Base-by-base conservation (phyloP, 2,797 vertebrate genomes). In the Lemur catta region DNA sequence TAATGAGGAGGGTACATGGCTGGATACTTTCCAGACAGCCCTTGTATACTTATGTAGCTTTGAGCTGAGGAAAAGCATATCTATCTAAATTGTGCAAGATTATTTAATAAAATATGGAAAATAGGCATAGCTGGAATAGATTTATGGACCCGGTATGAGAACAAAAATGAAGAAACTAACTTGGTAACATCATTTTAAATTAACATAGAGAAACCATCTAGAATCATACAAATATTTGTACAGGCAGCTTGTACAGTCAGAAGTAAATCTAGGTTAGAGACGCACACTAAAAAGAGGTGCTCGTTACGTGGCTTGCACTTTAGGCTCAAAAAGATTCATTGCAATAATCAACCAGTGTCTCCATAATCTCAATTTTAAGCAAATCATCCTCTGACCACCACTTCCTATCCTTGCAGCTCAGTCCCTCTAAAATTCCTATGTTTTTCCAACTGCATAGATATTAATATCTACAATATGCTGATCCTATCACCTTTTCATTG, bases 81-180 rank as follows among this genome's bases (percentile, higher is more conserved):
- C 28, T 85, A 24, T 55, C 35, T 78, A 75, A 88, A 93, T 65
- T 91, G 38, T 28, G 33, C 18, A 76, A 76, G 48, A 55, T 20
- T 85, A 87, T 63, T 86, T 80, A 93, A 84, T 82, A 69, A 94
- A 81, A 91, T 72, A 24, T 69, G n/a, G 82, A 22, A 81, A 88
- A 43, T 0, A 92, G 11, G 11, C 59, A 61, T 48, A 84, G 26
- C 3, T 48, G 72, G 12, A 85, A 89, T 5, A 89, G 33, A 84
- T n/a, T n/a, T 71, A 90, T 81, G 30, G 6, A 67, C 5, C 50
- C 15, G 1, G 9, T 46, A 22, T 76, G 13, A 82, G 30, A 89
- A 89, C 35, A 87, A 94, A 63, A 75, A 22, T 67, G 11, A 79
- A 65, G 11, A 67, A 82, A 74, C 11, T 48, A 78, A 65, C 22